Evolutionary conservation across 1,140 invertebrate species (phyloP).

Genomic region (Diorhabda elongata): DNA sequence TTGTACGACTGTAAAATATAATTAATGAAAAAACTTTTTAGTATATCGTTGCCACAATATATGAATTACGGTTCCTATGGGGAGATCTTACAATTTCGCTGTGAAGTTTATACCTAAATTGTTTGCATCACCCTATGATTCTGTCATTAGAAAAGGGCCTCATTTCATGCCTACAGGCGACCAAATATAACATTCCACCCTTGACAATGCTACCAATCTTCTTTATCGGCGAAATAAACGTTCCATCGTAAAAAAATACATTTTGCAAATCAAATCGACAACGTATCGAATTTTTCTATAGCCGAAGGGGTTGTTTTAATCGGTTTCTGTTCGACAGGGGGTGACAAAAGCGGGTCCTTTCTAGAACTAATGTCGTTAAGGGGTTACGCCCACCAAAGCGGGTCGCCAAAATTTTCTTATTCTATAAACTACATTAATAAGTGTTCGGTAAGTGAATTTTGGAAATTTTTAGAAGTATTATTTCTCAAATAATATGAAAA

Average conservation of each 20-base stretch:
- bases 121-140: slow-evolving; percentile 34
- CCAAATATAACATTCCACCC: slow-evolving; percentile 21
- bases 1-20: slow-evolving; percentile 12
- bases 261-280: slow-evolving; percentile 37
- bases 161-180: slow-evolving; percentile 19
- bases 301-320: slow-evolving; percentile 38
- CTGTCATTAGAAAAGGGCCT: slow-evolving; percentile 35
- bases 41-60: slow-evolving; percentile 12
- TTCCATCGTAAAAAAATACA: slow-evolving; percentile 29
- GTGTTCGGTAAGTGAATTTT: too few species aligned
- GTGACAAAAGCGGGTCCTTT: slow-evolving; percentile 30
- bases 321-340: slow-evolving; percentile 33
- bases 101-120: slow-evolving; percentile 22
- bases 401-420: not conserved
- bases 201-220: not conserved
- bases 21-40: slow-evolving; percentile 24
- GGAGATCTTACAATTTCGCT: slow-evolving; percentile 24
- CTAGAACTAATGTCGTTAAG: slow-evolving; percentile 21
- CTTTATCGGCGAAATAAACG: slow-evolving; percentile 22
- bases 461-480: too few species aligned
- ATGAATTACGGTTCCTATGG: slow-evolving; percentile 24
- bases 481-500: too few species aligned
- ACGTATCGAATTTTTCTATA: slow-evolving; percentile 37
- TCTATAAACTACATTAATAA: too few species aligned
- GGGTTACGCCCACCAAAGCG: slow-evolving; percentile 18